phyloP scores from a whole-genome alignment of 2,113 vertebrate genomes.

The Gobiocypris rarus region DNA sequence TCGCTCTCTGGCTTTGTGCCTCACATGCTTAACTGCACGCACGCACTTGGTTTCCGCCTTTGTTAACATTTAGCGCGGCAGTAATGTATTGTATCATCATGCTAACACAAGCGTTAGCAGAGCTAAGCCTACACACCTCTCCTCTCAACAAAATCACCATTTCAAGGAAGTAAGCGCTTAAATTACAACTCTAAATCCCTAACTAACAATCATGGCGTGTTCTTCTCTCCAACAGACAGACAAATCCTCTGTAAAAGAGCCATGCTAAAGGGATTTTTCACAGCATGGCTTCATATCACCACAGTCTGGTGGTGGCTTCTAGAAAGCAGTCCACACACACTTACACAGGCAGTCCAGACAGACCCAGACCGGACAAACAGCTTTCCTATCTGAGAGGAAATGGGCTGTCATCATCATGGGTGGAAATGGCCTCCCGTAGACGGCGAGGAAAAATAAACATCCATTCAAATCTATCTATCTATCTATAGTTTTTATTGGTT shows the following conservation, averaged over 20 bases:
- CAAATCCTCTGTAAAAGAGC: conserved; percentile 53
- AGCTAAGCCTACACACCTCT: neutral
- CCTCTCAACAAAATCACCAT: conserved; percentile 7
- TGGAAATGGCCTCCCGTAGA: conserved; percentile 37
- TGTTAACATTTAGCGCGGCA: conserved; percentile 55
- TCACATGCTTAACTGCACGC: conserved; percentile 37
- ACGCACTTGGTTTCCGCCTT: conserved; percentile 29
- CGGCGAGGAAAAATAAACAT: conserved; percentile 39
- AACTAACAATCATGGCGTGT: conserved; percentile 12
- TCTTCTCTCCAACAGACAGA: conserved; percentile 49
- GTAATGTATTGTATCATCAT: neutral
- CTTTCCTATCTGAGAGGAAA: conserved; percentile 54
- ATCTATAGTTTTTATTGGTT: neutral
- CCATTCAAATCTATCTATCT: too few relatives aligned
- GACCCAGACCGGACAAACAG: conserved; percentile 12
- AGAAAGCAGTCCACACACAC: conserved; percentile 39
- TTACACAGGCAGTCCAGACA: conserved; percentile 30
- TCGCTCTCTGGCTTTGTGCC: conserved; percentile 46
- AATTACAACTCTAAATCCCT: conserved; percentile 41
- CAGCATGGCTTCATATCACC: conserved; percentile 48
- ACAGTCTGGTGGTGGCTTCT: conserved; percentile 38
- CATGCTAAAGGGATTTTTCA: conserved; percentile 24
- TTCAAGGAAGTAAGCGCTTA: conserved; percentile 19
- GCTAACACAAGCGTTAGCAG: neutral
- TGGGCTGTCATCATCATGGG: conserved; percentile 38